Conservation (phyloP, 2,888 invertebrate genomes). For the Cheilosia vulpina region DNA sequence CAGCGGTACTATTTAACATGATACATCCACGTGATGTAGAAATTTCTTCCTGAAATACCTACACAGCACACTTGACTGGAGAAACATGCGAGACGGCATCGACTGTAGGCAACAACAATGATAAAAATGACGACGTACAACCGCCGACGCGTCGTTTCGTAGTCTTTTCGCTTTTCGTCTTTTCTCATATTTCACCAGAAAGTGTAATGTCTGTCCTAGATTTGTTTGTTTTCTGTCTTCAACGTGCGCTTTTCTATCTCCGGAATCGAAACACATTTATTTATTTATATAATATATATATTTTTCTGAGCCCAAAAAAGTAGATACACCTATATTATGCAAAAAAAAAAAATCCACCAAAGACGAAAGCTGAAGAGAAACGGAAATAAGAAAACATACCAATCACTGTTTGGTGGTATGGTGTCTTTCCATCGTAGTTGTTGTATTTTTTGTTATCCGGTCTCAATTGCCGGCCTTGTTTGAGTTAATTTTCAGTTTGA, state of each 20-base stretch:
- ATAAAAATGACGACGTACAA: not conserved
- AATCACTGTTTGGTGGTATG: not conserved
- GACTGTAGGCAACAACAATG: not conserved
- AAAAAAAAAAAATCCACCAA: conserved; percentile 11
- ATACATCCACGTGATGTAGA: conserved; percentile 51
- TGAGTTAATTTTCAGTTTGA: conserved; percentile 16
- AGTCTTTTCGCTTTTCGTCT: conserved; percentile 1
- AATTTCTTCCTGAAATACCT: conserved; percentile 49
- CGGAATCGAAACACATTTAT: conserved; percentile 17
- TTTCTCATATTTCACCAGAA: conserved; percentile 41
- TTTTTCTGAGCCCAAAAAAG: conserved; percentile 9
- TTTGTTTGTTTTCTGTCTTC: conserved; percentile 23
- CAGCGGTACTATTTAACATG: conserved; percentile 22
- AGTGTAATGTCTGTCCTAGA: conserved; percentile 35
- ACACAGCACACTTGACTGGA: conserved; percentile 40
- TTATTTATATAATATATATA: conserved; percentile 16
- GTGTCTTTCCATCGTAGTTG: not conserved
- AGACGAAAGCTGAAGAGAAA: conserved; percentile 16
- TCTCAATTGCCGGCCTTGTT: conserved; percentile 21
- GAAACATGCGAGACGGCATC: conserved; percentile 2
- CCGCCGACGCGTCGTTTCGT: not conserved
- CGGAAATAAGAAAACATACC: not conserved
- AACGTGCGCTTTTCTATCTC: not conserved
- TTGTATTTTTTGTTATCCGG: not conserved
- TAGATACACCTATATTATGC: conserved; percentile 3